Conservation (phyloP, 2,797 vertebrate genomes). For the Kryptolebias ocellatus region DNA sequence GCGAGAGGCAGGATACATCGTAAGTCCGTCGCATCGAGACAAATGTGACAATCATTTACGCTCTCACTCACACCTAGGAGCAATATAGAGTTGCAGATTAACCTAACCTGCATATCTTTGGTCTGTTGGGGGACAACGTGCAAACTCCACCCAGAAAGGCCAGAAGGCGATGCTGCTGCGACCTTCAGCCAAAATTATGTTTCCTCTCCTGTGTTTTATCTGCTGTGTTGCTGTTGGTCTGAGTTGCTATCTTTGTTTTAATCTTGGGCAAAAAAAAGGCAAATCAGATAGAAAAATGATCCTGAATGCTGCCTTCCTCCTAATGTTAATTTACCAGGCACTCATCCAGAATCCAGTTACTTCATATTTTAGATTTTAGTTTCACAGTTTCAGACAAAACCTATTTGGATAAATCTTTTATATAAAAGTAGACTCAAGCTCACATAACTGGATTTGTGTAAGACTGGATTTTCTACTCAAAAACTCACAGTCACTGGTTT, state of each 20-base stretch:
- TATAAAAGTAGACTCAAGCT: not conserved
- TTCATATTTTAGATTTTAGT: slow-evolving; percentile 22
- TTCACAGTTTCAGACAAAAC: not conserved
- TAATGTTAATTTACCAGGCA: slow-evolving; percentile 30
- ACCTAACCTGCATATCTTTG: too few species aligned
- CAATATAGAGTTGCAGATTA: too few species aligned
- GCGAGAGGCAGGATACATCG: too few species aligned
- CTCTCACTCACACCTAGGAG: too few species aligned
- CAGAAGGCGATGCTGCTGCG: too few species aligned
- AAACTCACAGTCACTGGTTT: not conserved
- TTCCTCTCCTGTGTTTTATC: slow-evolving; percentile 10
- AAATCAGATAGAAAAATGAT: slow-evolving; percentile 22
- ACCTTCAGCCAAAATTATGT: too few species aligned
- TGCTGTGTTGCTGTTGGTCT: slow-evolving; percentile 17
- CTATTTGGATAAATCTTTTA: too few species aligned
- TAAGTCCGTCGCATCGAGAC: too few species aligned
- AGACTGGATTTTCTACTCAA: not conserved
- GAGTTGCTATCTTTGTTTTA: slow-evolving; percentile 22
- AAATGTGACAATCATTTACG: too few species aligned
- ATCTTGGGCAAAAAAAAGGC: slow-evolving; percentile 5
- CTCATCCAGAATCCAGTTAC: slow-evolving; percentile 9
- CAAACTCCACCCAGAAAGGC: too few species aligned
- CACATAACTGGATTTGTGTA: not conserved
- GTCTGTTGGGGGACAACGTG: too few species aligned
- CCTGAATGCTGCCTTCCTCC: slow-evolving; percentile 13